phyloP scores from a whole-genome alignment of 2,113 vertebrate genomes.

The Miniopterus natalensis region DNA sequence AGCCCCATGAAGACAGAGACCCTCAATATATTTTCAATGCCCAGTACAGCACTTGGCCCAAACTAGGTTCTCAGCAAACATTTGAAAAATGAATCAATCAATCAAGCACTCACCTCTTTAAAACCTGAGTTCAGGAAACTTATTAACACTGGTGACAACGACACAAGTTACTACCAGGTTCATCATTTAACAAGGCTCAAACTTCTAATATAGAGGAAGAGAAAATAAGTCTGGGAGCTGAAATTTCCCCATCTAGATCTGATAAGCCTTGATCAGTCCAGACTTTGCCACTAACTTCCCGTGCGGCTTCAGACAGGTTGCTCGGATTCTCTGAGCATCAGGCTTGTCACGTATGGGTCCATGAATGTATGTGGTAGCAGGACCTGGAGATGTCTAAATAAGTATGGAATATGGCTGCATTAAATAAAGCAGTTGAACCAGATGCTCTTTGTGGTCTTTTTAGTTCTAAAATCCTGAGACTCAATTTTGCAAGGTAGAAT shows the following conservation, averaged over 20 bases:
- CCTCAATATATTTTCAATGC: background rate
- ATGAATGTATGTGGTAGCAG: background rate
- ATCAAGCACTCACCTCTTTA: background rate
- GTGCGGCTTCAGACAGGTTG: background rate
- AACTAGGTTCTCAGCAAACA: background rate
- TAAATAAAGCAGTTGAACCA: background rate
- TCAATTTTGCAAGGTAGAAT: background rate
- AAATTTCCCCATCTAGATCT: background rate
- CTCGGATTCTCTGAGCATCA: background rate
- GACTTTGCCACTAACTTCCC: background rate
- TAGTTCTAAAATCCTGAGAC: background rate
- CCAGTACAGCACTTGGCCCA: background rate
- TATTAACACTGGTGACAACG: background rate
- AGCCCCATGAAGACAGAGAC: background rate
- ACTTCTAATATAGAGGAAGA: constrained; percentile 9
- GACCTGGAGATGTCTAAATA: background rate
- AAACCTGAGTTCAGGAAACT: background rate
- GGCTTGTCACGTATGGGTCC: background rate
- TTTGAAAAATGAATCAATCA: background rate
- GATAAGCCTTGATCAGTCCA: background rate
- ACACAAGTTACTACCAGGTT: background rate
- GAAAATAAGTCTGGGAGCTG: background rate
- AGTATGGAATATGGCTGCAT: background rate
- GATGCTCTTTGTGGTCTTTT: background rate
- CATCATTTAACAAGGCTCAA: background rate